Conservation (phyloP, 2,113 vertebrate genomes). For the Actenoides lindsayi region DNA sequence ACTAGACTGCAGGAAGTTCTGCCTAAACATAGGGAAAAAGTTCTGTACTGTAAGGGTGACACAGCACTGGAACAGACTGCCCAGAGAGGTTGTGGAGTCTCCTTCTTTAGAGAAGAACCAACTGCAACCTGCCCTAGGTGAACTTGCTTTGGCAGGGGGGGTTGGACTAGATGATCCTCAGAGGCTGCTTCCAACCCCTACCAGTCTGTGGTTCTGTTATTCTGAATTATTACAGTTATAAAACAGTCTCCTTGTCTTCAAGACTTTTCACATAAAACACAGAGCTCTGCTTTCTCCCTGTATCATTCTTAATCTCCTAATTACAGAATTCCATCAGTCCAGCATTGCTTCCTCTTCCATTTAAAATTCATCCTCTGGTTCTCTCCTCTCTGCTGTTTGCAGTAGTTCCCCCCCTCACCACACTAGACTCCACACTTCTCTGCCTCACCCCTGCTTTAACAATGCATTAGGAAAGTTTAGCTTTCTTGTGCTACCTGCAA, state of each 20-base stretch:
- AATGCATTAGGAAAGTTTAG: background rate
- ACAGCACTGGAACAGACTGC: background rate
- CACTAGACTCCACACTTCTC: background rate
- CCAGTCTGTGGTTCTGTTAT: background rate
- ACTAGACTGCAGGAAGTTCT: too few relatives aligned
- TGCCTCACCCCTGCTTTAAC: background rate
- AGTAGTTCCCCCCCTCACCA: background rate
- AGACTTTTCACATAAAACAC: background rate
- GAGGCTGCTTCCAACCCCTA: too few relatives aligned
- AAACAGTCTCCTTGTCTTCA: background rate
- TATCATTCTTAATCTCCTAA: background rate
- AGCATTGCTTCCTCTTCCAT: background rate
- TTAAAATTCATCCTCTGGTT: background rate
- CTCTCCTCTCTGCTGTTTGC: background rate
- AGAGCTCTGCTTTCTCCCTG: background rate
- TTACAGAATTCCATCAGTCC: rapidly evolving
- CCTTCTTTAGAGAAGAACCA: too few relatives aligned
- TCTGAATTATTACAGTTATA: background rate
- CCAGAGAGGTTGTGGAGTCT: too few relatives aligned
- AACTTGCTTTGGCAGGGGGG: too few relatives aligned
- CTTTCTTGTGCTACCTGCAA: background rate
- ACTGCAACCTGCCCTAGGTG: too few relatives aligned
- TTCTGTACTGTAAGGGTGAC: background rate
- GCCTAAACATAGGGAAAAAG: background rate
- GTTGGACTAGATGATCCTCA: too few relatives aligned